phyloP scores from a whole-genome alignment of 2,888 invertebrate genomes.

The Uloborus plumipes region DNA sequence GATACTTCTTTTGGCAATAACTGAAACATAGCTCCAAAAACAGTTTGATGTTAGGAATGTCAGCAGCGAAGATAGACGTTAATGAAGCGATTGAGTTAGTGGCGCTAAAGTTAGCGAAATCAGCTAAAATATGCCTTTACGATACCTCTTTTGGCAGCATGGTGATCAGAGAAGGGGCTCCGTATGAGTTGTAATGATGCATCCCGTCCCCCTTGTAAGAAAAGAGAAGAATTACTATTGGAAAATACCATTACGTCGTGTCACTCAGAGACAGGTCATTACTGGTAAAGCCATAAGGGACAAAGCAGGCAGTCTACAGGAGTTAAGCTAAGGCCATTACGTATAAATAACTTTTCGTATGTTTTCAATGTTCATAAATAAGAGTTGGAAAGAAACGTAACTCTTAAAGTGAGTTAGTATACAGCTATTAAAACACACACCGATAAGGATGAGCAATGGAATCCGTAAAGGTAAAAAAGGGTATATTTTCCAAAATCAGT shows the following conservation, averaged over 20 bases:
- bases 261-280: neutral
- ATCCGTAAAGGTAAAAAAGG: too few relatives aligned
- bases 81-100: constrained; percentile 17
- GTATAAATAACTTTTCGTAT: too few relatives aligned
- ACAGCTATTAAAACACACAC: too few relatives aligned
- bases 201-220: constrained; percentile 58
- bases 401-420: too few relatives aligned
- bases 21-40: neutral
- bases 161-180: constrained; percentile 45
- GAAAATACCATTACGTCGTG: too few relatives aligned
- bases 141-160: constrained; percentile 61
- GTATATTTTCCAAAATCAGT: too few relatives aligned
- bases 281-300: neutral
- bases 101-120: neutral
- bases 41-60: neutral
- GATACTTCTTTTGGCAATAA: constrained; percentile 55
- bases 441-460: too few relatives aligned
- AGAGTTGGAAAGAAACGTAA: too few relatives aligned
- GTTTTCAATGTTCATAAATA: too few relatives aligned
- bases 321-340: too few relatives aligned
- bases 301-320: neutral
- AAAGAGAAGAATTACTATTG: constrained; percentile 39
- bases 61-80: neutral
- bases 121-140: constrained; percentile 18
- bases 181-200: constrained; percentile 43